Conservation (phyloP, 2,797 vertebrate species). For the Arrhamphus sclerolepis region DNA sequence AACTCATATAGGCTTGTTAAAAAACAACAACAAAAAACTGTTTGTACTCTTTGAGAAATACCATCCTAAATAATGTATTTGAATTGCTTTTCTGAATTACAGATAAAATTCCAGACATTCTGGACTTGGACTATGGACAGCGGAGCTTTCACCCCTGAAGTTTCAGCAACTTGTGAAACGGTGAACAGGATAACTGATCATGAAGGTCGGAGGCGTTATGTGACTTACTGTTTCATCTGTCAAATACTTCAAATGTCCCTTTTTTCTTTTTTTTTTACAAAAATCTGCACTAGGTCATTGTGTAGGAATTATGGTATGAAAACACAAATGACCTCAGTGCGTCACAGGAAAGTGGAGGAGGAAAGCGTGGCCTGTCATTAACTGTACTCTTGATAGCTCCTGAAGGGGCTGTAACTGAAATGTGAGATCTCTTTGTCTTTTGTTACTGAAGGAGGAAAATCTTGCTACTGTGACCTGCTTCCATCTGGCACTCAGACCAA, state of each 20-base stretch:
- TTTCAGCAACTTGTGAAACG: conserved; percentile 3
- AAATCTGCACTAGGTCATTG: conserved; percentile 24
- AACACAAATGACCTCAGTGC: conserved; percentile 40
- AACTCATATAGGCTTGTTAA: no score
- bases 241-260: conserved; percentile 25
- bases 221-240: conserved; percentile 50
- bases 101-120: neutral
- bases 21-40: no score
- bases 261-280: conserved; percentile 25
- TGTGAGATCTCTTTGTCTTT: conserved; percentile 35
- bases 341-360: conserved; percentile 43
- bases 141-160: conserved; percentile 1
- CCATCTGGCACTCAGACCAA: conserved; percentile 10
- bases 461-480: conserved; percentile 23
- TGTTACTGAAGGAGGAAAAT: conserved; percentile 23
- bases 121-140: conserved; percentile 1
- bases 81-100: conserved; percentile 1
- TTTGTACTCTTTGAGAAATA: no score
- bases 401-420: conserved; percentile 43
- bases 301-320: conserved; percentile 37
- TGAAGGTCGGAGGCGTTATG: conserved; percentile 7
- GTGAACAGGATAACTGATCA: no score
- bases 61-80: no score
- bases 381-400: conserved; percentile 30
- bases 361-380: conserved; percentile 41